These are phyloP conservation scores for Formica exsecta DNA, from an alignment of 1,140 invertebrate species.

Conservation along the genomic window DNA sequence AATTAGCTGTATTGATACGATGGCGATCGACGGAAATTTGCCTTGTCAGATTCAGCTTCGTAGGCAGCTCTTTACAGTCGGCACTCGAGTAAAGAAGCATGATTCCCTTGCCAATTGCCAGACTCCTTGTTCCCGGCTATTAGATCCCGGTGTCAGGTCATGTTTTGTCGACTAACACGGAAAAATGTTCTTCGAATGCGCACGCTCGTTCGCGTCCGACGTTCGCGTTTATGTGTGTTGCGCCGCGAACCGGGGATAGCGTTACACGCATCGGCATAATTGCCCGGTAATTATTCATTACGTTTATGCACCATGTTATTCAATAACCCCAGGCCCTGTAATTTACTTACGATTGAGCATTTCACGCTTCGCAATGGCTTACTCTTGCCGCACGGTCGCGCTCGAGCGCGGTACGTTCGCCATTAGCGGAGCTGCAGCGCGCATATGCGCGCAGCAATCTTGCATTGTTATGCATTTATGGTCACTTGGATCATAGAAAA, in stretches of 20 bases:
- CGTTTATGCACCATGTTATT: constrained; percentile 76
- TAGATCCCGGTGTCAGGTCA: constrained; percentile 46
- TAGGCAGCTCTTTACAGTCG: background rate
- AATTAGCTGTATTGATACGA: constrained; percentile 39
- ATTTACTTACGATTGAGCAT: constrained; percentile 77
- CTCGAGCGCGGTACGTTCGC: constrained; percentile 42
- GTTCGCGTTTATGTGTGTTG: background rate
- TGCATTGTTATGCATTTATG: constrained; percentile 35
- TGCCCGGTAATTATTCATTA: constrained; percentile 74
- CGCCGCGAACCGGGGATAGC: background rate
- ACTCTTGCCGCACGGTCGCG: constrained; percentile 59
- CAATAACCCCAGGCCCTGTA: constrained; percentile 71
- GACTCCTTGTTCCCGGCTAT: constrained; percentile 45
- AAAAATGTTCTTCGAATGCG: constrained; percentile 35
- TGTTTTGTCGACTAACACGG: constrained; percentile 45
- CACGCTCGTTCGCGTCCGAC: background rate
- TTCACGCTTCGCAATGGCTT: constrained; percentile 75
- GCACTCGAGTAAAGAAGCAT: constrained; percentile 51
- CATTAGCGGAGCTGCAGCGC: constrained; percentile 55
- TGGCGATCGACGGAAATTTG: constrained; percentile 7
- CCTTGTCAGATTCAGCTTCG: constrained; percentile 28
- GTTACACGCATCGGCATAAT: constrained; percentile 61
- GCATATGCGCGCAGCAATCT: constrained; percentile 46
- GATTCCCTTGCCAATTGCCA: constrained; percentile 56
- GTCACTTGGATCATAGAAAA: constrained; percentile 20